These are phyloP conservation scores for Scrobipalpa atriplicella DNA, from an alignment of 2,888 invertebrate genomes.

Conservation along the genomic window DNA sequence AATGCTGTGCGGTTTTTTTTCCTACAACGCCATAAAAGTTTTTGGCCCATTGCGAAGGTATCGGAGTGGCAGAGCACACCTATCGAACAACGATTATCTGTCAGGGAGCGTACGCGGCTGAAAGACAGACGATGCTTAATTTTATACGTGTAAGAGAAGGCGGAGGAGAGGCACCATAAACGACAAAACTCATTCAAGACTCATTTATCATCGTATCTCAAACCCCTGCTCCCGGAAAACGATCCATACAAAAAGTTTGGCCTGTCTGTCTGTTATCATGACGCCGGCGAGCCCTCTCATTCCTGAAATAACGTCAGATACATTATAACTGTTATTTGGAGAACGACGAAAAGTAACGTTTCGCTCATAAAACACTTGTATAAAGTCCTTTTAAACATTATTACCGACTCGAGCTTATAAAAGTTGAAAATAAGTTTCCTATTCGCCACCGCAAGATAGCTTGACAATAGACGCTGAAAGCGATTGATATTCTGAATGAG, in stretches of 20 bases:
- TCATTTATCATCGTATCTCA: slow-evolving; percentile 33
- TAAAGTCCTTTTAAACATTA: neutral
- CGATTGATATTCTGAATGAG: slow-evolving; percentile 39
- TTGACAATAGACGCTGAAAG: slow-evolving; percentile 22
- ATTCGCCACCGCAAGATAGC: slow-evolving; percentile 15
- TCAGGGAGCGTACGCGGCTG: neutral
- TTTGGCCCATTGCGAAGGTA: neutral
- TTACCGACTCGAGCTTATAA: neutral
- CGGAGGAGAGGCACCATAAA: slow-evolving; percentile 30
- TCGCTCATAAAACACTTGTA: neutral
- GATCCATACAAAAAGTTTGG: slow-evolving; percentile 28
- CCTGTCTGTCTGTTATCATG: slow-evolving; percentile 25
- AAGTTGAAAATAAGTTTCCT: slow-evolving; percentile 1
- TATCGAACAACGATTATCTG: neutral
- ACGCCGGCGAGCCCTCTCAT: slow-evolving; percentile 16
- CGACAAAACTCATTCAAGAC: slow-evolving; percentile 34
- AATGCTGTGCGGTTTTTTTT: too few relatives aligned
- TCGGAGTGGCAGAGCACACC: neutral
- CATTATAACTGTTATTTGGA: slow-evolving; percentile 21
- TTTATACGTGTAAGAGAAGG: slow-evolving; percentile 25
- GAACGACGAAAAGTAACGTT: slow-evolving; percentile 10
- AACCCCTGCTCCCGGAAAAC: slow-evolving; percentile 31
- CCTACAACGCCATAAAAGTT: neutral
- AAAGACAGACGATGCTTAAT: slow-evolving; percentile 26
- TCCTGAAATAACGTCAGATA: slow-evolving; percentile 19